phyloP scores from a whole-genome alignment of 1,140 invertebrate genomes.

The Leguminivora glycinivorella region DNA sequence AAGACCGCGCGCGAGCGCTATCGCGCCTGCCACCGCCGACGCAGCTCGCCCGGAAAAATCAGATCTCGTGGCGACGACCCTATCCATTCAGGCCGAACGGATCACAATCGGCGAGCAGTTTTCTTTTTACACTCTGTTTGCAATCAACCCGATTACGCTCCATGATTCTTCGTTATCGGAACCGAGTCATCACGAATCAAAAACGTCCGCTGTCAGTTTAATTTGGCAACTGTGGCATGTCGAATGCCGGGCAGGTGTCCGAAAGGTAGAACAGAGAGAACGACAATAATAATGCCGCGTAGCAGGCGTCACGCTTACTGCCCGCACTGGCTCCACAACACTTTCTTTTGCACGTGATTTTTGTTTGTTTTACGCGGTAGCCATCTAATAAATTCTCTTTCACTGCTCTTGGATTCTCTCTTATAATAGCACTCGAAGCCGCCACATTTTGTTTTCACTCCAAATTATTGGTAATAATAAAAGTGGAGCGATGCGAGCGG shows the following conservation, averaged over 20 bases:
- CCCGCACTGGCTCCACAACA: constrained; percentile 48
- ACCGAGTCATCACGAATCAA: not conserved
- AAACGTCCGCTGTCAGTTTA: constrained; percentile 30
- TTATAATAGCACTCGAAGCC: not conserved
- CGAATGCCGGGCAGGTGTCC: constrained; percentile 57
- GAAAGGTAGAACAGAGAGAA: constrained; percentile 53
- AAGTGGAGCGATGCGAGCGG: constrained; percentile 10
- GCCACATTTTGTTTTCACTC: constrained; percentile 5
- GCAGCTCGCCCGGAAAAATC: constrained; percentile 62
- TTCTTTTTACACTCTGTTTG: constrained; percentile 73
- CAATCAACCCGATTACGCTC: constrained; percentile 40
- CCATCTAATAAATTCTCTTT: constrained; percentile 24
- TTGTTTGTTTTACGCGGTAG: constrained; percentile 46
- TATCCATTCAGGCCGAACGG: constrained; percentile 72
- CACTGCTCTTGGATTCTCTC: not conserved
- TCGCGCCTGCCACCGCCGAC: constrained; percentile 46
- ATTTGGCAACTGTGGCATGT: constrained; percentile 49
- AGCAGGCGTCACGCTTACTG: constrained; percentile 61
- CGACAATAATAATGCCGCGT: constrained; percentile 56
- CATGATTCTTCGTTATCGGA: constrained; percentile 13
- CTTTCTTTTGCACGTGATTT: constrained; percentile 69
- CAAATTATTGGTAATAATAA: constrained; percentile 26
- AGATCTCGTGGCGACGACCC: constrained; percentile 68
- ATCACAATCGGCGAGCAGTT: constrained; percentile 59
- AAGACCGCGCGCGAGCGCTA: constrained; percentile 54